These are phyloP conservation scores for Drosophila navojoa DNA, from an alignment of 1,140 invertebrate species.

Conservation along the genomic window DNA sequence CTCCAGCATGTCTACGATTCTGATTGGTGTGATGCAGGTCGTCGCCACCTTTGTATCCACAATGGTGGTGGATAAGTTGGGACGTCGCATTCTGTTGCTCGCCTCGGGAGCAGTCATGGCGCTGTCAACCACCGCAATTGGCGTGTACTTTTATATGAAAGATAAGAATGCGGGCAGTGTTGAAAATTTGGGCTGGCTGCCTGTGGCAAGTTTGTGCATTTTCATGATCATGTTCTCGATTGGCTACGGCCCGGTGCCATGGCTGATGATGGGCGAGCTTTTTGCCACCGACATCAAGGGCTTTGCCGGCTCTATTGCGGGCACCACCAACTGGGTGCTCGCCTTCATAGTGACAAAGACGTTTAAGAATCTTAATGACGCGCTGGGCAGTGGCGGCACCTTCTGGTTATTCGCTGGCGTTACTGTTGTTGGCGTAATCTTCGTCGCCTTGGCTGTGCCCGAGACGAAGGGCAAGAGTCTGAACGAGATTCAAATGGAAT, in stretches of 20 bases:
- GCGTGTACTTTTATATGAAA: constrained; percentile 88
- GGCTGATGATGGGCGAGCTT: constrained; percentile 91
- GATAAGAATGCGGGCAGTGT: constrained; percentile 84
- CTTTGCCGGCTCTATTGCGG: constrained; percentile 89
- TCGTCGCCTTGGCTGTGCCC: constrained; percentile 91
- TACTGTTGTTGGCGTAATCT: constrained; percentile 88
- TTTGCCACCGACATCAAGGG: constrained; percentile 91
- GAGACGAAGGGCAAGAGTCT: constrained; percentile 96
- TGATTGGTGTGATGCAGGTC: constrained; percentile 92
- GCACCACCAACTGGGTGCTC: constrained; percentile 91
- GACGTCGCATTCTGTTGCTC: constrained; percentile 89
- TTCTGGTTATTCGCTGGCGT: constrained; percentile 93
- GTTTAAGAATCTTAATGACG: constrained; percentile 86
- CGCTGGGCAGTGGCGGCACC: constrained; percentile 86
- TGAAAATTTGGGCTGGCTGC: constrained; percentile 87
- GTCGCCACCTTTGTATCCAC: constrained; percentile 88
- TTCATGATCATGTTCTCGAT: constrained; percentile 92
- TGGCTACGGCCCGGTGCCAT: constrained; percentile 91
- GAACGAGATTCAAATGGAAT: constrained; percentile 90
- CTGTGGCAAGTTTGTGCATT: constrained; percentile 88
- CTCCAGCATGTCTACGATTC: constrained; percentile 87
- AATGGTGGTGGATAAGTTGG: constrained; percentile 90
- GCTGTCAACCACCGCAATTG: constrained; percentile 86
- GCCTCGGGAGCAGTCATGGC: constrained; percentile 87
- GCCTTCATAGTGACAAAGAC: constrained; percentile 93